Evolutionary conservation across 2,113 vertebrate species (phyloP).

Genomic region (Amphiprion ocellaris): DNA sequence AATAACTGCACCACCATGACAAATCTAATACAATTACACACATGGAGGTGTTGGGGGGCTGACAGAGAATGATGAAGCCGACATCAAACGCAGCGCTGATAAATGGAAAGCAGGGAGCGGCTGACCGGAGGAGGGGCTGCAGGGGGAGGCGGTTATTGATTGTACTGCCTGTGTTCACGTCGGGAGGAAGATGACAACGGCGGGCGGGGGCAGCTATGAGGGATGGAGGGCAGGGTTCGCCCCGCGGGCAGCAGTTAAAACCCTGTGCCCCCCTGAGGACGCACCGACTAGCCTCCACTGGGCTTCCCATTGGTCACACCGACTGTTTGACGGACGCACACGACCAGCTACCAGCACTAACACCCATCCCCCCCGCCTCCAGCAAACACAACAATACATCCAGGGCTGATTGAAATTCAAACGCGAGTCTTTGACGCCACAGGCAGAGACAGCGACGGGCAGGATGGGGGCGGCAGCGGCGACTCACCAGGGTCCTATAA

Average conservation of each 20-base stretch:
- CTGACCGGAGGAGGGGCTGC: conserved; percentile 63
- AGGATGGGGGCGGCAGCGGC: conserved; percentile 57
- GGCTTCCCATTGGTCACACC: conserved; percentile 72
- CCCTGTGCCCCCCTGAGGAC: conserved; percentile 72
- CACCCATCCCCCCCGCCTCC: conserved; percentile 70
- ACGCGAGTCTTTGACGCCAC: conserved; percentile 58
- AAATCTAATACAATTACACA: conserved; percentile 82
- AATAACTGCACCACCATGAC: conserved; percentile 67
- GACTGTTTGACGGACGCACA: conserved; percentile 72
- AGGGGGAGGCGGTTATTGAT: conserved; percentile 77
- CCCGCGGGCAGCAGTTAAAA: conserved; percentile 78
- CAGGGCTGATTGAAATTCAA: conserved; percentile 83
- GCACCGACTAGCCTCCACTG: conserved; percentile 67
- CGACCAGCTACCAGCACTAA: conserved; percentile 55
- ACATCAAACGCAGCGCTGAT: conserved; percentile 75
- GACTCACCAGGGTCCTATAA: conserved; percentile 78
- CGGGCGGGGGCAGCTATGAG: conserved; percentile 40
- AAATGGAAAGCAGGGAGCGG: conserved; percentile 75
- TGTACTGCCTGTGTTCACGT: conserved; percentile 66
- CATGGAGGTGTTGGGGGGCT: conserved; percentile 70
- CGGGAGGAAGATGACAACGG: conserved; percentile 45
- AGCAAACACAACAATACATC: conserved; percentile 70
- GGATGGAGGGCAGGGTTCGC: conserved; percentile 69
- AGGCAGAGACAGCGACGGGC: conserved; percentile 63
- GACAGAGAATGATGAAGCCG: conserved; percentile 80